A percentile compares a stretch with the other conserved stretches of the same genome.
These are phyloP conservation scores for Sclerurus mexicanus DNA, from an alignment of 2,113 vertebrate species.

Conservation along the genomic window DNA sequence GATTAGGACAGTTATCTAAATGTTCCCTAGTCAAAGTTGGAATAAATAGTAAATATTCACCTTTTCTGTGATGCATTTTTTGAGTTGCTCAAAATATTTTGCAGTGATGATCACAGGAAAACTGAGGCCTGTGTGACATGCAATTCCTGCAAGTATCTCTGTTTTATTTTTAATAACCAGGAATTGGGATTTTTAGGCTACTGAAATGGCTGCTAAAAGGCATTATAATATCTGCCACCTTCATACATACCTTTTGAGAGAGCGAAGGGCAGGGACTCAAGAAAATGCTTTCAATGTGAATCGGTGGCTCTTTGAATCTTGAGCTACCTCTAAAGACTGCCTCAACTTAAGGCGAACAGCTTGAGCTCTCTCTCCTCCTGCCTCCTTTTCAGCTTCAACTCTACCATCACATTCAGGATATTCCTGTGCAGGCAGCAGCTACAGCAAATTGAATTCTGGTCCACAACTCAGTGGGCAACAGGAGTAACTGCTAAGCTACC, in stretches of 20 bases:
- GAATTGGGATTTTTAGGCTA: neutral
- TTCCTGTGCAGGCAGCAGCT: neutral
- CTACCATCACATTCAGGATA: neutral
- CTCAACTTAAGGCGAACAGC: neutral
- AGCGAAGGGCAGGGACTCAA: neutral
- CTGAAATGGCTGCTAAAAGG: neutral
- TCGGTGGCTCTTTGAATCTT: neutral
- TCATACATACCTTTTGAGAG: neutral
- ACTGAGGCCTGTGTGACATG: neutral
- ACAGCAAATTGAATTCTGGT: neutral
- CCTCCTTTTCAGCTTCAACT: neutral
- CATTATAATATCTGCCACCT: neutral
- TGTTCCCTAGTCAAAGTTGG: neutral
- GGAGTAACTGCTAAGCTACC: neutral
- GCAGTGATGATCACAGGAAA: neutral
- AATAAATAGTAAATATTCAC: neutral
- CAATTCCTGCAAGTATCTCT: neutral
- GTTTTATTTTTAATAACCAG: neutral
- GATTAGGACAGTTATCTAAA: neutral
- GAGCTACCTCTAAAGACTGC: neutral
- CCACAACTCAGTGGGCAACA: neutral
- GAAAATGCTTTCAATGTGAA: neutral
- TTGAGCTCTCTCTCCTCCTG: neutral
- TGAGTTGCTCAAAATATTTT: neutral
- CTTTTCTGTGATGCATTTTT: neutral